Conservation (phyloP, 2,113 vertebrate species). For the chimpanzee (Pan troglodytes) region NHGRI_mPanTro3-v2.1_pri NC_072398.2:173727001-173727500, state of each 20-base stretch:
- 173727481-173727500: neutral
- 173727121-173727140: neutral
- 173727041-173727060: neutral
- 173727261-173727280: neutral
- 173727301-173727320: constrained; percentile 9
- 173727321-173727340: neutral
- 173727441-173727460: neutral
- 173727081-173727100: neutral
- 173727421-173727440: neutral
- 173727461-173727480: neutral
- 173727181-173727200: neutral
- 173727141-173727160: neutral
- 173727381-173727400: neutral
- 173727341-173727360: neutral
- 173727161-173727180: neutral
- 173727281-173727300: neutral
- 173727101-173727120: neutral
- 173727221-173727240: neutral
- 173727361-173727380: neutral
- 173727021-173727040: neutral
- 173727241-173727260: neutral
- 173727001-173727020: neutral
- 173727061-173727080: neutral
- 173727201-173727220: neutral
- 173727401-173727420: neutral